Base-by-base conservation (phyloP, 2,113 vertebrate genomes). In the Pseudorhombus dupliciocellatus region DNA sequence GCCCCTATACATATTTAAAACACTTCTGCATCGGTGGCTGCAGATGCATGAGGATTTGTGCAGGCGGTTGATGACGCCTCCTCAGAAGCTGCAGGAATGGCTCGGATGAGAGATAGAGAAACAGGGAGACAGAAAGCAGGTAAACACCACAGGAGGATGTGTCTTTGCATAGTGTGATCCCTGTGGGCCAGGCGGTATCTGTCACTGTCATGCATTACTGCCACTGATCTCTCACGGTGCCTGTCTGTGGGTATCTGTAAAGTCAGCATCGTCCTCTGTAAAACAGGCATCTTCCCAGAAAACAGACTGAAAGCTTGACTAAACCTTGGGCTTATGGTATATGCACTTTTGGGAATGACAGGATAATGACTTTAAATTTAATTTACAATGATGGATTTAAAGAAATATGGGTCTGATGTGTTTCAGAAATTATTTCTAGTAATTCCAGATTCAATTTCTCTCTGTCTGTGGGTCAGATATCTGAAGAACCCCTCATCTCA, bases 111-210 rank as follows among this genome's bases (percentile, higher is more conserved):
- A 70, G 58, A 18, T 63, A 34, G 5, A 25, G 26, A 31, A 21
- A 58, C 24, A 54, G 12, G 18, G 56, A 34, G 22, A 73, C 50
- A 62, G 50, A 66, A 4, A 78, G 62, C 75, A 66, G 70, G 40
- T 54, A 66, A 75, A 87, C 34, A 61, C 46, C 59, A 30, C 52
- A 31, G 34, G 55, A 58, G 22, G 34, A 22, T 53, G 56, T 54
- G 59, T 70, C 46, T 59, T 21, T 52, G 66, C 69, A 58, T 64
- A 70, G 51, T 56, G 1, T 62, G 59, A 53, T 75, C 56, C 61
- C 76, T 68, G 62, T 56, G 11, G 68, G 51, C 64, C 73, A 86
- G 70, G 80, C 22, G 48, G 65, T 68, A 65, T 70, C 65, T 83
- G 73, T 81, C 81, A 68, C 31, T 60, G 71, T 20, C 55, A 25